Evolutionary conservation across 2,888 invertebrate genomes (phyloP), one percentile per base, ranked within the genome.

Genomic region (Abrostola triplasia): DNA sequence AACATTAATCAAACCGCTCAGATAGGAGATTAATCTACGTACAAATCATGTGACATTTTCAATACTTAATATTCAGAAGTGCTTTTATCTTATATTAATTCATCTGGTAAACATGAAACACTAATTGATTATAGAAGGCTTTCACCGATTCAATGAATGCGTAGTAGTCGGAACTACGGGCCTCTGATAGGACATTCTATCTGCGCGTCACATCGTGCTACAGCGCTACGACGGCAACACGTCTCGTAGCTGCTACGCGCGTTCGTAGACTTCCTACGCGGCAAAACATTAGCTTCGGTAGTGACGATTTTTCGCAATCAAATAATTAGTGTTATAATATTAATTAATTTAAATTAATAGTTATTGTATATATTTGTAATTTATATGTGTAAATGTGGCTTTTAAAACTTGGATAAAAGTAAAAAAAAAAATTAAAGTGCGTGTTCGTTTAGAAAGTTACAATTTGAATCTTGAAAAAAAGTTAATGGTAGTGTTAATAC

Each of bases 171-270:
- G 56, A 55, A 44, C 41, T 50, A 24, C 12, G 36, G 44, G 40
- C 24, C 37, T 64, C 49, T 55, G 35, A 68, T 38, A 57, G 44
- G 51, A 37, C 38, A 56, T 61, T 24, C 38, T 38, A 48, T 36
- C 54, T 47, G 49, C 76, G 77, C 84, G 83, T 78, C 83, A 87
- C 51, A 78, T 36, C 10, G 77, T 65, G 77, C 82, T 87, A 84
- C 87, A 84, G 54, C 67, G 86, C 86, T 88, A 89, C 90, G 86
- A 66, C 66, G 82, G 58, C 55, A 72, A 77, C 79, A 73, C 85
- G 87, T 64, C 57, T 66, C 83, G 83, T 83, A 81, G 79, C 82
- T 6, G 64, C 76, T 81, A 80, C 80, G 77, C 36, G 44, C 9
- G 35, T 54, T 64, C 73, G 77, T 83, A 75, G 79, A 70, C 58